phyloP scores from a whole-genome alignment of 2,113 vertebrate genomes.

The Pteronura brasiliensis region DNA sequence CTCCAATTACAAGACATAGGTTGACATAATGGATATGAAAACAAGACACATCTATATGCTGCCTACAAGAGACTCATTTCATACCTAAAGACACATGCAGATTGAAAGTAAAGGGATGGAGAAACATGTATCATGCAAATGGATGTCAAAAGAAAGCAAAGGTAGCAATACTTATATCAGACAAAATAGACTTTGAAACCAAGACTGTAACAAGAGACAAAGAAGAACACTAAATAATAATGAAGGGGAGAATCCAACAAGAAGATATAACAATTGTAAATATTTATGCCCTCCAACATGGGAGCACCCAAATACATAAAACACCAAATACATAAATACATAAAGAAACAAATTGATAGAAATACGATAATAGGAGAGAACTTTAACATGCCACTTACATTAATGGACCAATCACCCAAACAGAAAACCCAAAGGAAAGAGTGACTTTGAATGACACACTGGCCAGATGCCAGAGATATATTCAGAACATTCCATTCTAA shows the following conservation, averaged over 20 bases:
- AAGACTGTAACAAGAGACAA: not conserved
- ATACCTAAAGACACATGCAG: not conserved
- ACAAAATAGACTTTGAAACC: not conserved
- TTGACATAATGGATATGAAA: not conserved
- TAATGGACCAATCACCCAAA: not conserved
- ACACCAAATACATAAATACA: not conserved
- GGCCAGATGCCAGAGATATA: too few relatives aligned
- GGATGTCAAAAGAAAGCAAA: not conserved
- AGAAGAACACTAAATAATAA: not conserved
- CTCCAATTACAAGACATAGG: not conserved
- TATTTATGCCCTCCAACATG: not conserved
- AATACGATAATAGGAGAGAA: not conserved
- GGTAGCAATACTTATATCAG: not conserved
- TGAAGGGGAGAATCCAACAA: not conserved
- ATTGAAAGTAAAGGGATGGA: not conserved
- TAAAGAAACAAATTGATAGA: not conserved
- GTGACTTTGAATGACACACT: too few relatives aligned
- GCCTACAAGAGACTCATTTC: not conserved
- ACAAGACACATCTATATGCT: not conserved
- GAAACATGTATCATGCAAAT: not conserved
- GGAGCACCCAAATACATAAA: not conserved
- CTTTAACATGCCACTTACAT: not conserved
- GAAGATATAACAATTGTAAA: not conserved
- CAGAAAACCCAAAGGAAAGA: not conserved
- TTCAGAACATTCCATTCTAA: too few relatives aligned